These are phyloP conservation scores for Metridium senile DNA, from an alignment of 92 coral and sea anemone species.

Conservation along the genomic window DNA sequence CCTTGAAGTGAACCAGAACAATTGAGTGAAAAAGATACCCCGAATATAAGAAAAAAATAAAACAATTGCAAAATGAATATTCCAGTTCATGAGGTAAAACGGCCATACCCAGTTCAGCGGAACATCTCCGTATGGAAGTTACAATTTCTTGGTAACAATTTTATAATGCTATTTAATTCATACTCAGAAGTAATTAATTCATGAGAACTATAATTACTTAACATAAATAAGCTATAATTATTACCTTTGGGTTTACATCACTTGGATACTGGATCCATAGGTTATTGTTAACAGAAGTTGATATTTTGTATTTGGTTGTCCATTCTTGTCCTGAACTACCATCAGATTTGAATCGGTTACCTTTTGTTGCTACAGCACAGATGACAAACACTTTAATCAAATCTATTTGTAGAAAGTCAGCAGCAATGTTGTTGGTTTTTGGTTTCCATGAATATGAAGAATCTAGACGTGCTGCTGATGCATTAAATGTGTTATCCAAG, in stretches of 20 bases:
- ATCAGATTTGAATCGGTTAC: background rate
- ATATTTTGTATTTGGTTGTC: slow-evolving; percentile 22
- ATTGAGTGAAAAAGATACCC: too few species aligned
- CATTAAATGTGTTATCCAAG: background rate
- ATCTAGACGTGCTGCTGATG: background rate
- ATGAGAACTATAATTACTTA: background rate
- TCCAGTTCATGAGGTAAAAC: too few species aligned
- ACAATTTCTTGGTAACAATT: too few species aligned
- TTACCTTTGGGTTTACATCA: background rate
- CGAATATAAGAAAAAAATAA: too few species aligned
- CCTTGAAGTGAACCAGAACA: too few species aligned
- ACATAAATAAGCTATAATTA: background rate
- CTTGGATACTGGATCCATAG: background rate
- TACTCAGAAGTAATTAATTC: background rate
- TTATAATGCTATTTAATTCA: too few species aligned
- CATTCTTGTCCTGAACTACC: background rate
- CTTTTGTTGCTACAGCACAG: slow-evolving; percentile 29
- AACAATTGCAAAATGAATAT: too few species aligned
- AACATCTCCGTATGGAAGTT: too few species aligned
- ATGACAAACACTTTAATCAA: slow-evolving; percentile 15
- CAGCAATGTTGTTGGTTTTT: background rate
- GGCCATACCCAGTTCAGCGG: too few species aligned
- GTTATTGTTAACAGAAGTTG: background rate
- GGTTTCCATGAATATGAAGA: background rate
- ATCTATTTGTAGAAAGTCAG: slow-evolving; percentile 6